Evolutionary conservation across 2,888 invertebrate genomes (phyloP).

Genomic region (Microplitis deprimator): DNA sequence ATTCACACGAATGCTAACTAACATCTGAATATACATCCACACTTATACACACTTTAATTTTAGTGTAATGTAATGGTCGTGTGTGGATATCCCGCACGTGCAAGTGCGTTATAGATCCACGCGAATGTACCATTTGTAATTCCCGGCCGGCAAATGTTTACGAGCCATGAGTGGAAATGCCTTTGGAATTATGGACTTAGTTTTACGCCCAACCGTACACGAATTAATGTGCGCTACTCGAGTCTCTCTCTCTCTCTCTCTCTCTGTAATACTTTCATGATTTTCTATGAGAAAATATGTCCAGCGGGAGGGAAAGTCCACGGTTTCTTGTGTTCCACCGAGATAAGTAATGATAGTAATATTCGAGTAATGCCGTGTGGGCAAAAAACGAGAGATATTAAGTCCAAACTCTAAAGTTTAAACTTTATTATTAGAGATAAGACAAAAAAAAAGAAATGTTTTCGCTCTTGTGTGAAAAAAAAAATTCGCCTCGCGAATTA

Average conservation of each 20-base stretch:
- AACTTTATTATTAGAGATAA: constrained; percentile 1
- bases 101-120: constrained; percentile 40
- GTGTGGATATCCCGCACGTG: constrained; percentile 13
- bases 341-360: constrained; percentile 22
- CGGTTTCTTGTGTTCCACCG: no score
- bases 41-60: neutral
- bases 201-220: constrained; percentile 33
- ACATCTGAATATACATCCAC: neutral
- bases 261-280: constrained; percentile 24
- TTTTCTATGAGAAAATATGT: constrained; percentile 34
- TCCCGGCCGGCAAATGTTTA: constrained; percentile 38
- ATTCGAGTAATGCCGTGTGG: neutral
- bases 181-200: constrained; percentile 40
- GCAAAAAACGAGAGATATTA: neutral
- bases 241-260: neutral
- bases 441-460: neutral
- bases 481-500: neutral
- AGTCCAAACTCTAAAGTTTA: neutral
- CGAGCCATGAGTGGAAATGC: constrained; percentile 38
- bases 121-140: constrained; percentile 42
- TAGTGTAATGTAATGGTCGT: constrained; percentile 16
- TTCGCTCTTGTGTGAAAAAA: neutral
- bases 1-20: constrained; percentile 29
- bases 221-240: constrained; percentile 18
- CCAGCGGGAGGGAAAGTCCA: constrained; percentile 7